Percentiles rank a stretch among this genome's conserved stretches.
phyloP scores from a whole-genome alignment of 2,888 invertebrate species.

The Arctia plantaginis region DNA sequence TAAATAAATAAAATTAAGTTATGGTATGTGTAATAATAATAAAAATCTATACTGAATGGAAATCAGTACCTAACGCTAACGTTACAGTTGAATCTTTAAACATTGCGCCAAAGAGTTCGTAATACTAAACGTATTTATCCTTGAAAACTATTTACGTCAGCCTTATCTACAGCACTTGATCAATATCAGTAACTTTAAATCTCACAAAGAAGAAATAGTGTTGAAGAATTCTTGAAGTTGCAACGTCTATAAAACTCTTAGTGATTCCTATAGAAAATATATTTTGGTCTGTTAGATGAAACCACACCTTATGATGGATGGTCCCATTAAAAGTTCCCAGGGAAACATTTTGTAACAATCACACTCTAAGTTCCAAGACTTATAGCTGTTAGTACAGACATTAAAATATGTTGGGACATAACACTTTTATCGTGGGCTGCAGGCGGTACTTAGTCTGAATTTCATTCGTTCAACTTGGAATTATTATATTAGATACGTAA shows the following conservation, averaged over 20 bases:
- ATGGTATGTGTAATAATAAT: no score
- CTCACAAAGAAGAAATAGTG: neutral
- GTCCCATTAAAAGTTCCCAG: slow-evolving; percentile 22
- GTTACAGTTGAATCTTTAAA: no score
- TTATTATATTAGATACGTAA: slow-evolving; percentile 30
- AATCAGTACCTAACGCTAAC: no score
- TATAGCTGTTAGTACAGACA: slow-evolving; percentile 26
- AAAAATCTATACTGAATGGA: no score
- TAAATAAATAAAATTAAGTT: no score
- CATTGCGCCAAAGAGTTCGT: neutral
- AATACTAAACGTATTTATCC: neutral
- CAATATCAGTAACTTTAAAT: neutral
- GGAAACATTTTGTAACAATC: slow-evolving; percentile 23
- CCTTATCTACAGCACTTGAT: neutral
- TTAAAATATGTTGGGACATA: slow-evolving; percentile 56
- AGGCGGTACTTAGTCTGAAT: slow-evolving; percentile 59
- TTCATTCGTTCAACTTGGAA: slow-evolving; percentile 20
- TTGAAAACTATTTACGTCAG: neutral
- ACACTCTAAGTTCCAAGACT: slow-evolving; percentile 24
- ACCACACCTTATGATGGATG: slow-evolving; percentile 19
- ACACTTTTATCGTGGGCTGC: slow-evolving; percentile 67
- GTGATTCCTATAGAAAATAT: slow-evolving; percentile 1
- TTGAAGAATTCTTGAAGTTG: slow-evolving; percentile 8
- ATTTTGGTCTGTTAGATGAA: slow-evolving; percentile 16
- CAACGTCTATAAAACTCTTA: slow-evolving; percentile 7